A percentile compares a stretch with the other conserved stretches of the same genome.
phyloP scores from a whole-genome alignment of 1,140 invertebrate species.

The Philopotamus ludificatus region DNA sequence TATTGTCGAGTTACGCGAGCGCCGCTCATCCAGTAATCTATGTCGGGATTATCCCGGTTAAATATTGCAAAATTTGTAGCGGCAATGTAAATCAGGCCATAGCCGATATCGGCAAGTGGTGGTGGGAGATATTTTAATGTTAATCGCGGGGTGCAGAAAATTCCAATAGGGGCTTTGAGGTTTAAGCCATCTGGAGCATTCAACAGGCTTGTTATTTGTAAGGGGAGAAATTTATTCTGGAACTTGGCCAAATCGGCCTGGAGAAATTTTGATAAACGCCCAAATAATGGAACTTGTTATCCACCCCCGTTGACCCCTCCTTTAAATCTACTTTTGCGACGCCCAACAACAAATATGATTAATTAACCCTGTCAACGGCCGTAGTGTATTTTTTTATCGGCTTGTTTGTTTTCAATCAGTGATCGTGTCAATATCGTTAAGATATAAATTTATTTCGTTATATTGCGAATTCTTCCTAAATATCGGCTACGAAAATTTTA shows the following conservation, averaged over 20 bases:
- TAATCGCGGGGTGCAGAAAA: slow-evolving; percentile 2
- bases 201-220: slow-evolving; percentile 23
- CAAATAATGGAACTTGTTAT: slow-evolving; percentile 10
- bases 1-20: too few species aligned
- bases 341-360: neutral
- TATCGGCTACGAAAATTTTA: too few species aligned
- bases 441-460: too few species aligned
- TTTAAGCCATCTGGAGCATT: slow-evolving; percentile 19
- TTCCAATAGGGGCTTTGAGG: neutral
- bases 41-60: neutral
- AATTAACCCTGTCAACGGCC: neutral
- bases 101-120: neutral
- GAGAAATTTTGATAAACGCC: slow-evolving; percentile 13
- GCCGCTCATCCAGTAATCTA: too few species aligned
- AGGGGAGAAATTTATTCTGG: slow-evolving; percentile 10
- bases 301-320: neutral
- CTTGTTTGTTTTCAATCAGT: too few species aligned
- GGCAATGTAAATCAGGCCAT: neutral
- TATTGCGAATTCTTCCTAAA: too few species aligned
- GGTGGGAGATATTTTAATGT: neutral
- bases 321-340: too few species aligned
- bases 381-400: too few species aligned
- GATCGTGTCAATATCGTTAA: too few species aligned
- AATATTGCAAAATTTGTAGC: neutral
- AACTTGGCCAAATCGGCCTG: slow-evolving; percentile 11